Percentiles rank a stretch among this genome's conserved stretches.
Evolutionary conservation across 1,140 invertebrate species (phyloP).

Genomic region (Lepidurus packardi): DNA sequence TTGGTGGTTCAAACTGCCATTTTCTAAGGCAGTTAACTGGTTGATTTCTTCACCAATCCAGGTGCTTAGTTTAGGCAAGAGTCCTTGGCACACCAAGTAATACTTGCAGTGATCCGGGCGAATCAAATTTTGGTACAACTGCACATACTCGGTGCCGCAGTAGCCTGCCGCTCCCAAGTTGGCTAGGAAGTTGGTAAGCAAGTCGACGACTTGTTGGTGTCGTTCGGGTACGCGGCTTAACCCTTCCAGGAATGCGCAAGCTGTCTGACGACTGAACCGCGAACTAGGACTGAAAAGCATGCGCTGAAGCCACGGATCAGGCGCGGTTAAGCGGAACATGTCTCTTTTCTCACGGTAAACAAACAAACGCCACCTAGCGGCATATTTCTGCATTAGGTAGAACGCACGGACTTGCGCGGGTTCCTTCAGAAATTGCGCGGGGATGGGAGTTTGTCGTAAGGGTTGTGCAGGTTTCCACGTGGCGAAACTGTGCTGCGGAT

Average conservation of each 20-base stretch:
- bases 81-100: conserved; percentile 80
- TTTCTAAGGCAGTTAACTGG: conserved; percentile 74
- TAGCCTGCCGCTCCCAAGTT: conserved; percentile 79
- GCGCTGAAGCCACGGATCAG: conserved; percentile 72
- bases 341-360: conserved; percentile 8
- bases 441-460: conserved; percentile 24
- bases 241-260: conserved; percentile 79
- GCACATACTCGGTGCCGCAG: conserved; percentile 83
- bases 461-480: conserved; percentile 59
- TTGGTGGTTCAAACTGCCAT: conserved; percentile 69
- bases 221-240: conserved; percentile 53
- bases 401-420: conserved; percentile 37
- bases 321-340: conserved; percentile 48
- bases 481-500: conserved; percentile 62
- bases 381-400: conserved; percentile 31
- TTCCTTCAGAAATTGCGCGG: conserved; percentile 36
- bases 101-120: conserved; percentile 83
- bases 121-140: conserved; percentile 77
- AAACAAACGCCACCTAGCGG: conserved; percentile 28
- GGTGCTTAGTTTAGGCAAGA: conserved; percentile 74
- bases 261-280: conserved; percentile 75
- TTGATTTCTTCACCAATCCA: conserved; percentile 82
- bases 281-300: conserved; percentile 88
- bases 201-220: conserved; percentile 55
- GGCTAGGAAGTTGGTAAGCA: conserved; percentile 81